Evolutionary conservation across 2,888 invertebrate genomes (phyloP), one percentile per base, ranked within the genome.

Genomic region (Corbicula japonica): DNA sequence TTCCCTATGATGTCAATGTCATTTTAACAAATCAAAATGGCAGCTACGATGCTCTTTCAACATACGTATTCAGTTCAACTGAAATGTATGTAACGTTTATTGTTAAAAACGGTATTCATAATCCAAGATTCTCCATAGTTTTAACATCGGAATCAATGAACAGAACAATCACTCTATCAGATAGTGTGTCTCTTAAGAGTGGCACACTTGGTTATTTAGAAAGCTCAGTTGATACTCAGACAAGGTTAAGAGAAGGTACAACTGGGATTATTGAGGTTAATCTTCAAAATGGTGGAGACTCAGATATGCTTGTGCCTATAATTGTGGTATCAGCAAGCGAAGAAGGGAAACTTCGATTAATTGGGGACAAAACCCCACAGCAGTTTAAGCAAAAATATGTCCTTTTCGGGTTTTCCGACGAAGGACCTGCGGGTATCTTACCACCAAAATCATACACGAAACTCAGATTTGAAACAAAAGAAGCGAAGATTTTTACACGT

Each of bases 31-130:
- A 66, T 30, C 32, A 56, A n/a, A 52, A 41, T 30, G 21, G 10
- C 23, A 2, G 30, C 3, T 28, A 66, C 28, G 41, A 52, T n/a
- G 15, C 41, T 10, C 15, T 60, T n/a, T 12, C 26, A 21, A 54
- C n/a, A 12, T 66, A 35, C 48, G 34, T 52, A 35, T 76, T 76
- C 35, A 70, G 71, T 2, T 71, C 76, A 15, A 54, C 54, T 1
- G 12, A 61, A 26, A 35, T 54, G 15, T 65, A 60, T n/a, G 71
- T 71, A 30, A 76, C 71, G 8, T 76, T 76, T 58, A 56, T 66
- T 32, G 23, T 71, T 15, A 35, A 15, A 50, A 8, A 10, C n/a
- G 34, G 26, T 12, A 15, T 2, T 34, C 8, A 32, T n/a, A 44
- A 54, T 18, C 26, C 34, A 23, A 60, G 18, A 10, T 66, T 41